phyloP scores from a whole-genome alignment of 1,140 invertebrate genomes.

The Pteromalus puparum region DNA sequence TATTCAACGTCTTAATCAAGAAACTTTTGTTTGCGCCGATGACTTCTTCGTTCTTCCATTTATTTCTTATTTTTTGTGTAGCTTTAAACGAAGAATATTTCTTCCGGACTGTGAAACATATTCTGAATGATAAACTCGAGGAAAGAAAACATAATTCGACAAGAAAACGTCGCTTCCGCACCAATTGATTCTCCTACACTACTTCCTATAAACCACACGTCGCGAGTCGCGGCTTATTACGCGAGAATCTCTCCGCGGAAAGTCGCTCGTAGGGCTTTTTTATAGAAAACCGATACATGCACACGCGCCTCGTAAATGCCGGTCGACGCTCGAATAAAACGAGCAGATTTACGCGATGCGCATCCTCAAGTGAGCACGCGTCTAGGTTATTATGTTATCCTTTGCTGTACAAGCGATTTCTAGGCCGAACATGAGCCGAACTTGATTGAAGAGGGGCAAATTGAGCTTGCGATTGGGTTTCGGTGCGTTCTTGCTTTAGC shows the following conservation, averaged over 20 bases:
- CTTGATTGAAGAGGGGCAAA: not conserved
- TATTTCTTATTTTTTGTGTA: too few species aligned
- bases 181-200: not conserved
- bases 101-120: too few species aligned
- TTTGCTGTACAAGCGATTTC: not conserved
- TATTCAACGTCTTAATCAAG: too few species aligned
- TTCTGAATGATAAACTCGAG: too few species aligned
- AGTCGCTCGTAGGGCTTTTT: not conserved
- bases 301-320: not conserved
- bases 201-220: not conserved
- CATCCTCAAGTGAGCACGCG: not conserved
- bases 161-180: too few species aligned
- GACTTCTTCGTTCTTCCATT: too few species aligned
- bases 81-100: too few species aligned
- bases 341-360: not conserved
- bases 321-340: not conserved
- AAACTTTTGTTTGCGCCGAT: too few species aligned
- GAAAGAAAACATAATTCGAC: too few species aligned
- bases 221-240: not conserved
- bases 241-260: not conserved
- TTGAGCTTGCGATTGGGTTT: slow-evolving; percentile 3
- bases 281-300: slow-evolving; percentile 22
- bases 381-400: not conserved
- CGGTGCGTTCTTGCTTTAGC: not conserved
- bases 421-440: not conserved